phyloP scores from a whole-genome alignment of 2,113 vertebrate genomes.

The Butorides virescens region DNA sequence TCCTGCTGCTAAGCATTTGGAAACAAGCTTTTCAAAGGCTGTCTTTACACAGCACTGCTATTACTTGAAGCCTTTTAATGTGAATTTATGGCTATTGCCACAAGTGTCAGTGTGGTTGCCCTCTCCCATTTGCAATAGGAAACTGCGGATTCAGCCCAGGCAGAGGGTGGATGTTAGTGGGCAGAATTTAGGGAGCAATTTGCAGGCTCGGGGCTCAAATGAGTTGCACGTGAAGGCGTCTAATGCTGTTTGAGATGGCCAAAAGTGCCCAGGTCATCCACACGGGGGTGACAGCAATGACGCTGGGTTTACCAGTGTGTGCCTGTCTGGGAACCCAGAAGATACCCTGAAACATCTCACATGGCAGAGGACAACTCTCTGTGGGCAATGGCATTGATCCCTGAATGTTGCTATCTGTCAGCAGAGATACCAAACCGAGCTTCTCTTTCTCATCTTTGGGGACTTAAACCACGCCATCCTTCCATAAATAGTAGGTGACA shows the following conservation, averaged over 20 bases:
- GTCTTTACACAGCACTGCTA: neutral
- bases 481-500: neutral
- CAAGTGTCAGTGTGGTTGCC: neutral
- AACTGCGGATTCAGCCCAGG: neutral
- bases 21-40: constrained; percentile 40
- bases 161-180: neutral
- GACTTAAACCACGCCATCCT: neutral
- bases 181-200: neutral
- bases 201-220: neutral
- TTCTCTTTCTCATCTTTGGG: neutral
- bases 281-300: neutral
- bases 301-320: neutral
- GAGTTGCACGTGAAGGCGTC: neutral
- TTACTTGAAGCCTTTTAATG: constrained; percentile 27
- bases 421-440: neutral
- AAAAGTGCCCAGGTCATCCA: neutral
- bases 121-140: neutral
- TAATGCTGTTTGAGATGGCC: neutral
- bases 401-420: neutral
- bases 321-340: neutral
- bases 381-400: neutral
- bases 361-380: neutral
- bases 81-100: constrained; percentile 7
- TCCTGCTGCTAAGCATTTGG: constrained; percentile 55
- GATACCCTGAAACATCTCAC: neutral